Evolutionary conservation across 2,888 invertebrate genomes (phyloP).

Genomic region (Lissonota sp.): DNA sequence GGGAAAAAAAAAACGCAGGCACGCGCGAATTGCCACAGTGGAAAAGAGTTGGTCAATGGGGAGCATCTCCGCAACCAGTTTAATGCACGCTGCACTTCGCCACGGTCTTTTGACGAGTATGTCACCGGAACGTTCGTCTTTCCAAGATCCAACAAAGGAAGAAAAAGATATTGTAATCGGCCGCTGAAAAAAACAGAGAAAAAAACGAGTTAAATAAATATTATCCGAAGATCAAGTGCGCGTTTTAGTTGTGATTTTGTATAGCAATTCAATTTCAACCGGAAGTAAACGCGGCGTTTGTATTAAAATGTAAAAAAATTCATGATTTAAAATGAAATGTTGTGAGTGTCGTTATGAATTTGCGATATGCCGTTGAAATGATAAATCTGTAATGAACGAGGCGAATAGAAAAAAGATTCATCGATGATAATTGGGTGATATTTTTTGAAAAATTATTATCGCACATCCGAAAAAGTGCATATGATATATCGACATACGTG

Average conservation of each 20-base stretch:
- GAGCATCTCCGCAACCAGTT: conserved; percentile 66
- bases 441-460: no score
- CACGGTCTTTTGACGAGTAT: conserved; percentile 38
- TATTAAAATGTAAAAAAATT: no score
- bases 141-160: background rate
- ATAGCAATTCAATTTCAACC: no score
- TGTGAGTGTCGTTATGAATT: background rate
- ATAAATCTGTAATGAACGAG: background rate
- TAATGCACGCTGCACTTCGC: conserved; percentile 63
- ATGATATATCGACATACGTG: background rate
- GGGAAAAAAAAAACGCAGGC: conserved; percentile 48
- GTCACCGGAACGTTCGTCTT: conserved; percentile 1
- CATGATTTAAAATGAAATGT: no score
- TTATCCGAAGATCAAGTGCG: background rate
- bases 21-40: conserved; percentile 56
- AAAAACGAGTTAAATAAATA: background rate
- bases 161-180: background rate
- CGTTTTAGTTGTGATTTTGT: background rate
- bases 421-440: background rate
- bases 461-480: background rate
- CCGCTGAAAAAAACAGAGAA: background rate
- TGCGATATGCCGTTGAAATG: background rate
- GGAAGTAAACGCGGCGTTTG: no score
- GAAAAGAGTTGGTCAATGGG: conserved; percentile 30
- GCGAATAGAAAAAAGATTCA: background rate